These are phyloP conservation scores for Yponomeuta cagnagella DNA, from an alignment of 2,888 invertebrate genomes.

Conservation along the genomic window DNA sequence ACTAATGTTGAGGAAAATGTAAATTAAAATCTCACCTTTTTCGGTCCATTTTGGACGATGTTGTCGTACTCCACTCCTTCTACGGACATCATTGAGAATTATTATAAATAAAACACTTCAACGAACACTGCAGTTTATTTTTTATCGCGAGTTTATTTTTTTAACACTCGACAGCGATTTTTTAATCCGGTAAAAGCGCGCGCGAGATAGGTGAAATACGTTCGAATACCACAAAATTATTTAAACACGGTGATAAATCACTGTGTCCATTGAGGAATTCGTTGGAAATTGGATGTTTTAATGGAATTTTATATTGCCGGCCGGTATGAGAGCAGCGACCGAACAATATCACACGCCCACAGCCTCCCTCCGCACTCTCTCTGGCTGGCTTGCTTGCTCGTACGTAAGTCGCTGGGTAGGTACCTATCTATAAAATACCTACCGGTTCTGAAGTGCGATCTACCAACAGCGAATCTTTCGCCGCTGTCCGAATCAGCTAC, in stretches of 20 bases:
- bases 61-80: slow-evolving; percentile 80
- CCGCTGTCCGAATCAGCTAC: neutral
- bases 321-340: slow-evolving; percentile 56
- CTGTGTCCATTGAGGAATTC: slow-evolving; percentile 51
- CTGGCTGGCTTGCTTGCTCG: neutral
- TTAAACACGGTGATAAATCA: slow-evolving; percentile 47
- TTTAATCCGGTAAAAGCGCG: slow-evolving; percentile 31
- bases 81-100: slow-evolving; percentile 59
- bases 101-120: slow-evolving; percentile 25
- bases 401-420: neutral
- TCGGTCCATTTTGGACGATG: slow-evolving; percentile 78
- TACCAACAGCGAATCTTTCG: slow-evolving; percentile 31
- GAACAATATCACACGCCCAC: slow-evolving; percentile 54
- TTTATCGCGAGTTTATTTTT: slow-evolving; percentile 33
- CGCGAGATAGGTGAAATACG: slow-evolving; percentile 28
- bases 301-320: slow-evolving; percentile 49
- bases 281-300: slow-evolving; percentile 44
- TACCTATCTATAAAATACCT: slow-evolving; percentile 16
- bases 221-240: slow-evolving; percentile 38
- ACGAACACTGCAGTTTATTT: slow-evolving; percentile 32
- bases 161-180: slow-evolving; percentile 39
- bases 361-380: slow-evolving; percentile 48
- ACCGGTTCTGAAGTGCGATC: slow-evolving; percentile 37
- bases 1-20: neutral
- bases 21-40: slow-evolving; percentile 68